These are phyloP conservation scores for Porites rus DNA, from an alignment of 92 coral and sea anemone genomes.

Conservation along the genomic window DNA sequence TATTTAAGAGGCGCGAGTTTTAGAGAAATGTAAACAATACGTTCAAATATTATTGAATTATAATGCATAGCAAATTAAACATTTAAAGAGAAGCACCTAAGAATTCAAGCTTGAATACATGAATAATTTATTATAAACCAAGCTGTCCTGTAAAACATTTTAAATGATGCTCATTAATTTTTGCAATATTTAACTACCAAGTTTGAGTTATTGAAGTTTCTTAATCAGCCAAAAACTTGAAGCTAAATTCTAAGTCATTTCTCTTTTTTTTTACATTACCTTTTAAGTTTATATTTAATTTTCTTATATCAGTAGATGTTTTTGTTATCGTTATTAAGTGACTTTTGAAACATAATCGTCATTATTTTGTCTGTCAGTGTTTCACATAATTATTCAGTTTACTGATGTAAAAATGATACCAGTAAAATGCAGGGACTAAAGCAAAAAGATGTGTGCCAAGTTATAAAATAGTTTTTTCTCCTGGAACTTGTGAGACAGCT, in stretches of 20 bases:
- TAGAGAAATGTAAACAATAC: background rate
- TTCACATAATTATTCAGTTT: background rate
- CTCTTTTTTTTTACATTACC: too few relatives aligned
- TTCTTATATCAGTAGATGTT: background rate
- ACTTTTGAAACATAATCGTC: too few relatives aligned
- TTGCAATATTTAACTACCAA: background rate
- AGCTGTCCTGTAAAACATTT: background rate
- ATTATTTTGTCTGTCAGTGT: background rate
- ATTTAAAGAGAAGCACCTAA: background rate
- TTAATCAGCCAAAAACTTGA: too few relatives aligned
- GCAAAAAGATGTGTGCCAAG: background rate
- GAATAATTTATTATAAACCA: background rate
- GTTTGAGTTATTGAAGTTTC: background rate
- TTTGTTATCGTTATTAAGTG: too few relatives aligned
- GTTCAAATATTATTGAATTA: background rate
- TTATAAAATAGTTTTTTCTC: too few relatives aligned
- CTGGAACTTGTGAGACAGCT: background rate
- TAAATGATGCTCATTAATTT: background rate
- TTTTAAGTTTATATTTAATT: too few relatives aligned
- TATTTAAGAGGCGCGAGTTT: background rate
- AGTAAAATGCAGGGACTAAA: too few relatives aligned
- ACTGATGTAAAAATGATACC: background rate
- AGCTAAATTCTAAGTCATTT: too few relatives aligned
- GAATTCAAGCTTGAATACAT: background rate
- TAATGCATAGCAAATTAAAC: too few relatives aligned